Evolutionary conservation across 1,140 invertebrate genomes (phyloP), one percentile per base, ranked within the genome.

Genomic region (Bursaphelenchus mucronatus): DNA sequence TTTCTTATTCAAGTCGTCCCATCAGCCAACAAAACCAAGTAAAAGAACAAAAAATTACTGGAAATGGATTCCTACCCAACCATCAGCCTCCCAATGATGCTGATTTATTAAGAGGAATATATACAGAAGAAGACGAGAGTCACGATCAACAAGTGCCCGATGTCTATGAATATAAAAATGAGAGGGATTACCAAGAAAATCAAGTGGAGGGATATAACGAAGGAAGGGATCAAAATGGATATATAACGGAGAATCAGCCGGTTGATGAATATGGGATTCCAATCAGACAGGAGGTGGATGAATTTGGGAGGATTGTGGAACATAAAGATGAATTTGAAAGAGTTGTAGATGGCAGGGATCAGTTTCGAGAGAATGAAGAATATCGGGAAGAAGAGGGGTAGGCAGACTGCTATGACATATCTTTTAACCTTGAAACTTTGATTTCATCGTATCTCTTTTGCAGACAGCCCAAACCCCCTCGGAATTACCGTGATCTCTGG

Each of bases 1-100:
- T 73, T 49, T 80, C 74, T 21, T 77, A 77, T 50, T 80, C 80
- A 41, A 74, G 69, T 52, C 66, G 75, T 41, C 75, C 75, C 19
- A 49, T 19, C 13, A 49, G 13, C 13, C 47, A 49, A n/a, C 1
- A 2, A 49, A 19, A 19, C 6, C 13, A n/a, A n/a, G 47, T n/a
- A 49, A 49, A 19, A 49, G 19, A 19, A 6, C 13, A 1, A 49
- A 19, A 49, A 19, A 49, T 2, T 44, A 11, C 41, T 6, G 13
- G 10, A 45, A 11, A 45, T 41, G 13, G 11, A 0, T n/a, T 30
- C n/a, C 57, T 13, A 1, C 40, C 11, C 57, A 59, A n/a, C 40
- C n/a, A 43, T 44, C 57, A 39, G 45, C 41, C 57, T 39, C 46
- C 11, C 30, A 30, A 44, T n/a, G 19, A n/a, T 59, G 13, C 57